A percentile compares a stretch with the other conserved stretches of the same genome.
Evolutionary conservation across 2,797 vertebrate species (phyloP).

Genomic region (Leuciscus waleckii): DNA sequence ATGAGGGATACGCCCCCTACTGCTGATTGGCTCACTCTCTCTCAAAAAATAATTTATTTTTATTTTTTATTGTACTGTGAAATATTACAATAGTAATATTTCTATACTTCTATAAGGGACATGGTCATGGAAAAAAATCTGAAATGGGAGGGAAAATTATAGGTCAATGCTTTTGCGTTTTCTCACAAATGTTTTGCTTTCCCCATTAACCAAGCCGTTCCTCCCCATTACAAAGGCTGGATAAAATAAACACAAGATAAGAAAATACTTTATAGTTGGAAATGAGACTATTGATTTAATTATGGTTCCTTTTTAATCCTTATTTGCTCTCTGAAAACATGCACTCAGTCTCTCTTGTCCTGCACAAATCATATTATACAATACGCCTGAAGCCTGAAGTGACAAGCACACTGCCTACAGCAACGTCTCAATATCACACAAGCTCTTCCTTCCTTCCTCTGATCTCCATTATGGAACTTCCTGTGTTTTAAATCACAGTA

Average conservation of each 20-base stretch:
- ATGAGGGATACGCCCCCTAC: no score
- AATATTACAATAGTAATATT: no score
- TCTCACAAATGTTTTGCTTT: no score
- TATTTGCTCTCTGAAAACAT: slow-evolving; percentile 69
- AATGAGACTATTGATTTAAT: slow-evolving; percentile 78
- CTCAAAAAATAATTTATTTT: no score
- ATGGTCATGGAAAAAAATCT: no score
- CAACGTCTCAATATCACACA: slow-evolving; percentile 67
- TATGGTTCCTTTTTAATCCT: slow-evolving; percentile 71
- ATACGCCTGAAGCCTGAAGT: slow-evolving; percentile 67
- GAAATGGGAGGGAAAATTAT: no score
- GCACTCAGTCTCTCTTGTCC: slow-evolving; percentile 42
- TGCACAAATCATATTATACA: slow-evolving; percentile 71
- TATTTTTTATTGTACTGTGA: neutral
- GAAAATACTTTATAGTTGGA: slow-evolving; percentile 71
- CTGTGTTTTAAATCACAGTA: slow-evolving; percentile 12
- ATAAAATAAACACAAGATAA: slow-evolving; percentile 60
- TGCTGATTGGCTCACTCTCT: neutral
- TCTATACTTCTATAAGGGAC: no score
- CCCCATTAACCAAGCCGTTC: neutral
- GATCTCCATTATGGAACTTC: neutral
- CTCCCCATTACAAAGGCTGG: neutral
- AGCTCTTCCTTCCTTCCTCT: neutral
- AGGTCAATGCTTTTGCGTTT: no score
- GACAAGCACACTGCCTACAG: slow-evolving; percentile 70